Conservation (phyloP, 1,140 invertebrate genomes). For the Camponotus floridanus region DNA sequence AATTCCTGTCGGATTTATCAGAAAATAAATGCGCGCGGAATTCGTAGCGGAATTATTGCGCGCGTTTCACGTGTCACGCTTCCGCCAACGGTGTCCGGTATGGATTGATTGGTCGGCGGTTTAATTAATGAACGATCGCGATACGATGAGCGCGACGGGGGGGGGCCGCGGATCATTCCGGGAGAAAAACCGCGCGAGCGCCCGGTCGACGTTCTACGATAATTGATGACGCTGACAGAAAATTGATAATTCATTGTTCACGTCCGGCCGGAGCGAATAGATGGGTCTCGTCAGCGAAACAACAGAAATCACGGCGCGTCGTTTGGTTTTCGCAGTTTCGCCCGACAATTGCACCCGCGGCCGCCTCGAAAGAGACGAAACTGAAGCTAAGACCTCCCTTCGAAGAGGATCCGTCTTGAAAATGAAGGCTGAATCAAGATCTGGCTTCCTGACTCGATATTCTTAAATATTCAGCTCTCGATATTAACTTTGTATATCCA, state of each 20-base stretch:
- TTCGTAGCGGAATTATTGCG: slow-evolving; percentile 53
- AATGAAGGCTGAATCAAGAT: too few relatives aligned
- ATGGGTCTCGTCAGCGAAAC: slow-evolving; percentile 47
- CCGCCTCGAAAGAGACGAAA: background rate
- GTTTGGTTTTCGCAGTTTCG: slow-evolving; percentile 23
- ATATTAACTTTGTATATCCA: too few relatives aligned
- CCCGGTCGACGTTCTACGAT: slow-evolving; percentile 43
- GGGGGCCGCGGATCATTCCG: slow-evolving; percentile 26
- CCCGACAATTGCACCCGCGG: slow-evolving; percentile 26
- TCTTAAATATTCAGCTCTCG: too few relatives aligned
- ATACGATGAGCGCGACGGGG: slow-evolving; percentile 29
- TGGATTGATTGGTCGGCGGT: slow-evolving; percentile 55
- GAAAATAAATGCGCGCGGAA: slow-evolving; percentile 24
- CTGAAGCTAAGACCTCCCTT: background rate
- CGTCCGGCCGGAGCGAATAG: slow-evolving; percentile 44
- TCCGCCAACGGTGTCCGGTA: slow-evolving; percentile 41
- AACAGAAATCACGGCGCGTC: slow-evolving; percentile 50
- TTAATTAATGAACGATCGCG: slow-evolving; percentile 62
- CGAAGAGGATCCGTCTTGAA: too few relatives aligned
- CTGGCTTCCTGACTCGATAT: too few relatives aligned
- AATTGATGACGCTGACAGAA: slow-evolving; percentile 64
- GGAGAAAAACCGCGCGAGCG: slow-evolving; percentile 44
- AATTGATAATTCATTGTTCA: slow-evolving; percentile 64
- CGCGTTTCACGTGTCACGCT: slow-evolving; percentile 47
- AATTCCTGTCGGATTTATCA: slow-evolving; percentile 21